Percentiles rank a stretch among this genome's conserved stretches.
Evolutionary conservation across 2,113 vertebrate species (phyloP).

Genomic region (Chloropsis cyanopogon): DNA sequence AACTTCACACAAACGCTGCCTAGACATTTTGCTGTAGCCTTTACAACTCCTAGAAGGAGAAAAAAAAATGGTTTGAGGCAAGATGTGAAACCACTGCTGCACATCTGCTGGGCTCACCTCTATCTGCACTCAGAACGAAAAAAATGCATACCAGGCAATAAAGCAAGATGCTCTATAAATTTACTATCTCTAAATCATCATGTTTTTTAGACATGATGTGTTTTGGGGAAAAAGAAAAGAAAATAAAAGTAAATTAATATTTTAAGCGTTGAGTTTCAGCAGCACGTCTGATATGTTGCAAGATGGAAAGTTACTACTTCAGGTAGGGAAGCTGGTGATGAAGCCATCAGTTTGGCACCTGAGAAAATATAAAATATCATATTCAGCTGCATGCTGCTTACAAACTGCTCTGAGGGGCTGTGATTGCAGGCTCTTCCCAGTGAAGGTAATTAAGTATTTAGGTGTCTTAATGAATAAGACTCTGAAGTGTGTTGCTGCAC

Average conservation of each 20-base stretch:
- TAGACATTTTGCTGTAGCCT: neutral
- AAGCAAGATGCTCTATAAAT: neutral
- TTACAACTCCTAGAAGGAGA: neutral
- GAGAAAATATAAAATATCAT: neutral
- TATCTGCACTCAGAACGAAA: neutral
- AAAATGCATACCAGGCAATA: neutral
- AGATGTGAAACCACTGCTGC: neutral
- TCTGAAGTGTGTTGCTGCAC: neutral
- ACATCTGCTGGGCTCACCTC: neutral
- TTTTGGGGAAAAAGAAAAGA: neutral
- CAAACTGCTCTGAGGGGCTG: neutral
- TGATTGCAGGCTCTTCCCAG: neutral
- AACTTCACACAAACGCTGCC: neutral
- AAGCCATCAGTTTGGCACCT: neutral
- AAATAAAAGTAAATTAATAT: neutral
- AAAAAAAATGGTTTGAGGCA: neutral
- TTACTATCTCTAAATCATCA: neutral
- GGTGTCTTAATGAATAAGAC: neutral
- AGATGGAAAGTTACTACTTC: neutral
- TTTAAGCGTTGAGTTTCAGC: neutral
- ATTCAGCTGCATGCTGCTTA: neutral
- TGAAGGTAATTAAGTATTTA: neutral
- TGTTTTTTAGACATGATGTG: neutral
- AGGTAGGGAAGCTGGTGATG: neutral
- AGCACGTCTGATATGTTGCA: neutral